A percentile compares a stretch with the other conserved stretches of the same genome.
phyloP scores from a whole-genome alignment of 2,888 invertebrate species.

The Mythimna pallens region DNA sequence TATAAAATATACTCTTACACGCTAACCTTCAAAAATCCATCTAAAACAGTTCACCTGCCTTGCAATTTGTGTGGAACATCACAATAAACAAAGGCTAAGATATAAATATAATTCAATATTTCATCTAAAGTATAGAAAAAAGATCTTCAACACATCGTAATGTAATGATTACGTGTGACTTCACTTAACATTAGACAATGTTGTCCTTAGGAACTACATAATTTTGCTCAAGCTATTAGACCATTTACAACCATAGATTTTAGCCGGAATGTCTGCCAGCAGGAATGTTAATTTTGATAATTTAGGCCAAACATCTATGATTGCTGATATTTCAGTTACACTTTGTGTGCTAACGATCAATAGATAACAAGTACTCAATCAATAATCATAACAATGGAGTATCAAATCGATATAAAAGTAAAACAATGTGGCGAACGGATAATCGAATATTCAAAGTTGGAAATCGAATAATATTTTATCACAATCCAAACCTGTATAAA shows the following conservation, averaged over 20 bases:
- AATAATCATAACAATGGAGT: slow-evolving; percentile 25
- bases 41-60: slow-evolving; percentile 71
- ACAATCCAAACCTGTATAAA: slow-evolving; percentile 2
- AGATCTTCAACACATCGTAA: slow-evolving; percentile 59
- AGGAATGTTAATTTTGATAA: slow-evolving; percentile 52
- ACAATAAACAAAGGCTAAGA: slow-evolving; percentile 73
- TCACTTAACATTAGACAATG: slow-evolving; percentile 27
- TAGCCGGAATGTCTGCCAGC: slow-evolving; percentile 46
- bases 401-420: slow-evolving; percentile 20
- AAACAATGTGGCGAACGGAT: slow-evolving; percentile 24
- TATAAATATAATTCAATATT: slow-evolving; percentile 61
- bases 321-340: slow-evolving; percentile 7
- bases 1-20: slow-evolving; percentile 65
- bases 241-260: slow-evolving; percentile 42
- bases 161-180: slow-evolving; percentile 26
- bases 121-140: slow-evolving; percentile 68
- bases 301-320: slow-evolving; percentile 30
- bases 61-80: slow-evolving; percentile 59
- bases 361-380: slow-evolving; percentile 25
- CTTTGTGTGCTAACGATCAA: slow-evolving; percentile 33
- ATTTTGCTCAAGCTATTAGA: slow-evolving; percentile 42
- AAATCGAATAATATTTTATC: slow-evolving; percentile 9
- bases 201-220: slow-evolving; percentile 70
- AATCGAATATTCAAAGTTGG: not conserved
- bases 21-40: slow-evolving; percentile 72